Conservation (phyloP, 1,140 invertebrate species). For the Papilio helenus region DNA sequence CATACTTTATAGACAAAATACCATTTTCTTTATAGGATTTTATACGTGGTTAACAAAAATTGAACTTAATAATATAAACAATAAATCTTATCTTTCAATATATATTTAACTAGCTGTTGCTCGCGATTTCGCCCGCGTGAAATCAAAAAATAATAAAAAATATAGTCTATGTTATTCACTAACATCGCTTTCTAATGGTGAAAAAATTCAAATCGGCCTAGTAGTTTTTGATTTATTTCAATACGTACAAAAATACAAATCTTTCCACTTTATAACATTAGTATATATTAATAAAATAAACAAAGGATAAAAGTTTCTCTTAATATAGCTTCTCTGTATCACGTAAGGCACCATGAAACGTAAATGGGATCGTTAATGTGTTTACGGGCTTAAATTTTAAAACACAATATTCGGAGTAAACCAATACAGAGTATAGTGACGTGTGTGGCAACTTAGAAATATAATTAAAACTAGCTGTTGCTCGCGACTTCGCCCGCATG, state of each 20-base stretch:
- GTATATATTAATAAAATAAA: neutral
- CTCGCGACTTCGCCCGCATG: no score
- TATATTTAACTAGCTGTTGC: no score
- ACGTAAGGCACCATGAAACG: slow-evolving; percentile 60
- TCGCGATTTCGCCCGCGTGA: neutral
- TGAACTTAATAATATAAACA: no score
- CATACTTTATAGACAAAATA: neutral
- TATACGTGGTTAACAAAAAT: no score
- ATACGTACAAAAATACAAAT: no score
- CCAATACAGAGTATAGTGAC: slow-evolving; percentile 55
- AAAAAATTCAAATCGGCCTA: no score
- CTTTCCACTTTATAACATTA: neutral
- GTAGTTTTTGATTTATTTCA: no score
- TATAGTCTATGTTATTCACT: no score
- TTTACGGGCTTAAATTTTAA: slow-evolving; percentile 69
- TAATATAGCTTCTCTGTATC: slow-evolving; percentile 49
- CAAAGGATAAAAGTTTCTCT: slow-evolving; percentile 26
- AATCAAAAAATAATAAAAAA: neutral
- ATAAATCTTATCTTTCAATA: no score
- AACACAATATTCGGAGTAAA: slow-evolving; percentile 61
- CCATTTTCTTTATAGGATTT: neutral
- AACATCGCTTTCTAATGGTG: no score
- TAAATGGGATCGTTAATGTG: slow-evolving; percentile 70
- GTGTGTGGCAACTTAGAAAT: slow-evolving; percentile 48
- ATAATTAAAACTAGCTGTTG: no score